These are phyloP conservation scores for Myripristis murdjan DNA, from an alignment of 2,797 vertebrate species.

Conservation along the genomic window DNA sequence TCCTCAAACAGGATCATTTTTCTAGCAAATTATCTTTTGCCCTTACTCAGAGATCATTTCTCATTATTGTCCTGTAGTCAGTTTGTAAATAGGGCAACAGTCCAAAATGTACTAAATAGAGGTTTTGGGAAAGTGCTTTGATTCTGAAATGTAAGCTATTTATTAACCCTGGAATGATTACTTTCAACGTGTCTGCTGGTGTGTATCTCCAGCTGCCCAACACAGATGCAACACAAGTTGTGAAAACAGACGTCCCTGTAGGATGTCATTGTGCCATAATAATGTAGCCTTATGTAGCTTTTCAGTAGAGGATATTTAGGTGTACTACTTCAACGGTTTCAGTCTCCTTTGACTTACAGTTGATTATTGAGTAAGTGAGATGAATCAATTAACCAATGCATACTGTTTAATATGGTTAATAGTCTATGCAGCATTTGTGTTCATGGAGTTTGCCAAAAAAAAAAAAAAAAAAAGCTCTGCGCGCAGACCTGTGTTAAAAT, in stretches of 20 bases:
- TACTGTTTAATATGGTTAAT: background rate
- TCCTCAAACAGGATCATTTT: background rate
- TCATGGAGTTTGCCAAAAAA: constrained; percentile 15
- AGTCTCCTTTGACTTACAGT: background rate
- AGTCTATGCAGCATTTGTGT: constrained; percentile 2
- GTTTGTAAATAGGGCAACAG: background rate
- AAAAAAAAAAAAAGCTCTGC: background rate
- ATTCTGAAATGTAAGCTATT: background rate
- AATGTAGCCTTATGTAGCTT: constrained; percentile 18
- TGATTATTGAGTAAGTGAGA: background rate
- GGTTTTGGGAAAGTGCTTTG: too few species aligned
- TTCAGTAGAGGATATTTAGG: constrained; percentile 13
- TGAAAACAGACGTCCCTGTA: background rate
- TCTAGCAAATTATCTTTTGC: background rate
- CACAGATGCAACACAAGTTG: background rate
- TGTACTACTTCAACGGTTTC: constrained; percentile 7
- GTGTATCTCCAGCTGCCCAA: background rate
- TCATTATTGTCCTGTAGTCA: background rate
- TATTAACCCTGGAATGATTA: background rate
- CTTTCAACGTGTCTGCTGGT: background rate
- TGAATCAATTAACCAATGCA: background rate
- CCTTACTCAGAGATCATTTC: too few species aligned
- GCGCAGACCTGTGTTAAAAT: background rate
- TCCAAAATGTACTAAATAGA: too few species aligned
- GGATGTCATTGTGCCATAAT: constrained; percentile 16